Evolutionary conservation across 2,113 vertebrate genomes (phyloP).

Genomic region (Xiphophorus hellerii): DNA sequence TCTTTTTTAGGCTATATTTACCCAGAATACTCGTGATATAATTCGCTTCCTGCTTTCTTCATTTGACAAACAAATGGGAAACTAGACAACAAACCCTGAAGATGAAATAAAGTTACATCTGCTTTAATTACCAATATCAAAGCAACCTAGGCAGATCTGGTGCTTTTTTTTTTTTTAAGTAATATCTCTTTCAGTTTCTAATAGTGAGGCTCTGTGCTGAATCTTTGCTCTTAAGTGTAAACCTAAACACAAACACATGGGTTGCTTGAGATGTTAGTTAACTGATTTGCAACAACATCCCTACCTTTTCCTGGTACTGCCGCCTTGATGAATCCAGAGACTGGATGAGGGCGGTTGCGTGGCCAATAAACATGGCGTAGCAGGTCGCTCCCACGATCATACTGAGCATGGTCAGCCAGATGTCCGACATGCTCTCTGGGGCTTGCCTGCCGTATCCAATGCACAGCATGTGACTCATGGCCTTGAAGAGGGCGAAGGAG

Average conservation of each 20-base stretch:
- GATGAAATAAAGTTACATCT: background rate
- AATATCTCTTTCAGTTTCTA: background rate
- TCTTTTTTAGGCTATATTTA: no score
- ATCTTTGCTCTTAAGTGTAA: background rate
- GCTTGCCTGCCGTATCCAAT: slow-evolving; percentile 96
- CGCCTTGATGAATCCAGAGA: slow-evolving; percentile 92
- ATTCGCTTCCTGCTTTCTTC: no score
- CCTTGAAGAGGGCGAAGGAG: slow-evolving; percentile 97
- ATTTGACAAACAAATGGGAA: background rate
- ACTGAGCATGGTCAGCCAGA: slow-evolving; percentile 99
- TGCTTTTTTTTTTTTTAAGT: background rate
- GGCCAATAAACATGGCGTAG: slow-evolving; percentile 96
- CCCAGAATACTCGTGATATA: no score
- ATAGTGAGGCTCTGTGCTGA: background rate
- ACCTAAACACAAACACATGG: background rate
- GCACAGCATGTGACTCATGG: slow-evolving; percentile 99
- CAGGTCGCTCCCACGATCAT: slow-evolving; percentile 98
- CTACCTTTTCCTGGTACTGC: slow-evolving; percentile 94
- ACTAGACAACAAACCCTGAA: background rate
- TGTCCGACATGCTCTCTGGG: slow-evolving; percentile 96
- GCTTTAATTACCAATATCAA: background rate
- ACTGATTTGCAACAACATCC: background rate
- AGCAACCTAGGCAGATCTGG: background rate
- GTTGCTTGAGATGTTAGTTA: background rate
- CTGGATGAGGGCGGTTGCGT: slow-evolving; percentile 92